Evolutionary conservation across 1,140 invertebrate genomes (phyloP).

Genomic region (Penaeus chinensis): DNA sequence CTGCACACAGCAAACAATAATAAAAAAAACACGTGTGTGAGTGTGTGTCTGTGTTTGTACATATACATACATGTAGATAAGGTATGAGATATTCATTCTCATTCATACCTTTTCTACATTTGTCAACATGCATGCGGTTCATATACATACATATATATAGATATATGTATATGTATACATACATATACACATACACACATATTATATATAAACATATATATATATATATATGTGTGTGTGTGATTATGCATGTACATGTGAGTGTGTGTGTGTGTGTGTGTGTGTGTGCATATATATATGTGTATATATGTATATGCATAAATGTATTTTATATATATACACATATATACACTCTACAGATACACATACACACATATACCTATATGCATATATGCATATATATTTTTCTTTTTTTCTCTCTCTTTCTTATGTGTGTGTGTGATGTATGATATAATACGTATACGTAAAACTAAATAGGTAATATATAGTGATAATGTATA

Average conservation of each 20-base stretch:
- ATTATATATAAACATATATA: neutral
- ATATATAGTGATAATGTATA: neutral
- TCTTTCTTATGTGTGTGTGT: neutral
- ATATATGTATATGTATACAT: constrained; percentile 6
- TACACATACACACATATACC: too few relatives aligned
- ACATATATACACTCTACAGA: neutral
- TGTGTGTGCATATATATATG: neutral
- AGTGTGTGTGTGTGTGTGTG: neutral
- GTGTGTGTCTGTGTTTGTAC: neutral
- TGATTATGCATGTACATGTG: neutral
- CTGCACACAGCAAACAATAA: neutral
- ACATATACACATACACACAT: neutral
- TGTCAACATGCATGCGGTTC: neutral
- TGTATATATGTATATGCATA: constrained; percentile 2
- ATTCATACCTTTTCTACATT: neutral
- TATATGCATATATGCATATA: too few relatives aligned
- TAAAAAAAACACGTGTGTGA: neutral
- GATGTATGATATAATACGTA: neutral
- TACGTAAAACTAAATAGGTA: neutral
- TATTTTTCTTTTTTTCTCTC: neutral
- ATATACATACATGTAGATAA: neutral
- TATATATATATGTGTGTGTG: neutral
- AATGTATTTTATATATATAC: neutral
- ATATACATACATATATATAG: constrained; percentile 5
- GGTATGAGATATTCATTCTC: neutral